These are phyloP conservation scores for Athripsodes cinereus DNA, from an alignment of 2,888 invertebrate species.

Conservation along the genomic window DNA sequence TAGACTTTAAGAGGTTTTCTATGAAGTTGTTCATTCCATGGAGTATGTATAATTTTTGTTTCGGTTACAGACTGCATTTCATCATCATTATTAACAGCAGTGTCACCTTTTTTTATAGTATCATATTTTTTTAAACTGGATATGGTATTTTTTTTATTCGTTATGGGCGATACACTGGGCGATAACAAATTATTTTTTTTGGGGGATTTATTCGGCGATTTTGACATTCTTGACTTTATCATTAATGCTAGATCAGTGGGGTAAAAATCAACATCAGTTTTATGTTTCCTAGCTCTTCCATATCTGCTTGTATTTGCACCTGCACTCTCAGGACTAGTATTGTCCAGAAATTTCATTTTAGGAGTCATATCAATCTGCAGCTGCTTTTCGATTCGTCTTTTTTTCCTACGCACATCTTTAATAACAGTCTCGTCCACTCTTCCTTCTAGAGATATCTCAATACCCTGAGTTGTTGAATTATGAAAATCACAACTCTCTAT, in stretches of 20 bases:
- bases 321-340: constrained; percentile 37
- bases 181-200: constrained; percentile 2
- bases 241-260: constrained; percentile 38
- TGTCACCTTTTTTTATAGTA: not conserved
- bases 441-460: no score
- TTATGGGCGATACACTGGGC: not conserved
- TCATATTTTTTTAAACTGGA: not conserved
- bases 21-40: constrained; percentile 30
- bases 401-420: no score
- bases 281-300: constrained; percentile 52
- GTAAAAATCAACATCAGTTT: constrained; percentile 41
- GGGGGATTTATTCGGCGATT: constrained; percentile 31
- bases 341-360: constrained; percentile 36
- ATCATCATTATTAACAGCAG: constrained; percentile 1
- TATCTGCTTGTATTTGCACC: constrained; percentile 51
- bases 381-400: constrained; percentile 30
- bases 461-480: no score
- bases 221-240: constrained; percentile 32
- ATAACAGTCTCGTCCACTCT: no score
- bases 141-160: not conserved
- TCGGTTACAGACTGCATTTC: constrained; percentile 2
- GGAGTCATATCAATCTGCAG: constrained; percentile 43
- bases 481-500: no score
- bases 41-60: constrained; percentile 12
- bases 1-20: constrained; percentile 41